A percentile compares a stretch with the other conserved stretches of the same genome.
Conservation (phyloP, 53 echinoderm and acorn worm species). For the Zoroaster sp. region DNA sequence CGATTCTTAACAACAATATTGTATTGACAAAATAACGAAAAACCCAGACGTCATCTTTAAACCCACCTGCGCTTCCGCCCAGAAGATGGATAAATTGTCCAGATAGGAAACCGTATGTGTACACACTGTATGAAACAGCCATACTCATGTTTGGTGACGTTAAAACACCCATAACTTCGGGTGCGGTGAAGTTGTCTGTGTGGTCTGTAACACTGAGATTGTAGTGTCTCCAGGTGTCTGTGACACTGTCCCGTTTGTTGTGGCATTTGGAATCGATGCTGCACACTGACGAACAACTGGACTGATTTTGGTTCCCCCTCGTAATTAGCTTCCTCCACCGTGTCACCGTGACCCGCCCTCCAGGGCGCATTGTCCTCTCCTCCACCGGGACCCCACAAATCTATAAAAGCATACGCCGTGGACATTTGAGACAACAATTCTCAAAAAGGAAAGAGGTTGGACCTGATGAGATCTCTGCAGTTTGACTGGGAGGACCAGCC, state of each 20-base stretch:
- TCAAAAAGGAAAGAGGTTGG: too few species aligned
- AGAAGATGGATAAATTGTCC: not conserved
- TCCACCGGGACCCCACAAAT: not conserved
- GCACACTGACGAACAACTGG: not conserved
- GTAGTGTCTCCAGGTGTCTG: not conserved
- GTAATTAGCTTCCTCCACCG: not conserved
- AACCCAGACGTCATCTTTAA: too few species aligned
- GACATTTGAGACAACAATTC: too few species aligned
- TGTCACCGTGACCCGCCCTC: not conserved
- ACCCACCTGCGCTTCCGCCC: slow-evolving; percentile 5
- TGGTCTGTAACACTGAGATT: not conserved
- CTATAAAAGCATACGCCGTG: too few species aligned
- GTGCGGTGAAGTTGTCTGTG: not conserved
- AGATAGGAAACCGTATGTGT: not conserved
- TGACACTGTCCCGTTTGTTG: not conserved
- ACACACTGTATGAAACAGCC: too few species aligned
- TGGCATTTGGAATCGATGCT: not conserved
- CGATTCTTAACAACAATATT: too few species aligned
- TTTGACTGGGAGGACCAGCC: too few species aligned
- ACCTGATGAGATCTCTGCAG: too few species aligned
- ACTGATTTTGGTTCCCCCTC: not conserved
- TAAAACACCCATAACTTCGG: not conserved
- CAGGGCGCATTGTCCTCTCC: not conserved
- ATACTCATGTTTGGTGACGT: not conserved
- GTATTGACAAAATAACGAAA: too few species aligned